Conservation (phyloP, 2,797 vertebrate genomes). For the Pseudochirops cupreus region DNA sequence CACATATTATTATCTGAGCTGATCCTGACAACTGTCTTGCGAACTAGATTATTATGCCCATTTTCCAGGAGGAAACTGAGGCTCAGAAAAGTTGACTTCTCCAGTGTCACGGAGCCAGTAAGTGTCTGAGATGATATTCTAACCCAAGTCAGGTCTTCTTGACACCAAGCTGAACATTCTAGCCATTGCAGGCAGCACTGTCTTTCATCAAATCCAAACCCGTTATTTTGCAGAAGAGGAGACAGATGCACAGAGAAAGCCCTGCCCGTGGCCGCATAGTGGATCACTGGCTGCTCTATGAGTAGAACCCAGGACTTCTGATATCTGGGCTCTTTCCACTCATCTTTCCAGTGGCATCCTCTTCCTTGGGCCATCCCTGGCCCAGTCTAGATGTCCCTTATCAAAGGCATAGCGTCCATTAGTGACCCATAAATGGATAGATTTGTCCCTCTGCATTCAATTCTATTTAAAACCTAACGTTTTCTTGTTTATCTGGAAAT, state of each 20-base stretch:
- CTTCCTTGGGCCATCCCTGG: not conserved
- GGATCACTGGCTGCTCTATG: not conserved
- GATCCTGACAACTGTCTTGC: not conserved
- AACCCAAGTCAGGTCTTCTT: not conserved
- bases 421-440: constrained; percentile 12
- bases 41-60: not conserved
- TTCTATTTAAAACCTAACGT: constrained; percentile 56
- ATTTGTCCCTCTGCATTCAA: not conserved
- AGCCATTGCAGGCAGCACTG: not conserved
- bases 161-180: not conserved
- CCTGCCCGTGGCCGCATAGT: not conserved
- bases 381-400: not conserved
- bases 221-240: not conserved
- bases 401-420: not conserved
- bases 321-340: not conserved
- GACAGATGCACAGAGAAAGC: not conserved
- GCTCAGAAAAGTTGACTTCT: not conserved
- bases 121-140: not conserved
- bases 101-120: not conserved
- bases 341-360: not conserved
- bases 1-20: not conserved
- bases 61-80: not conserved
- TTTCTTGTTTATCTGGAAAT: constrained; percentile 44
- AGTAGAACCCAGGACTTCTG: not conserved
- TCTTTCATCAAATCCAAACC: not conserved